Evolutionary conservation across 2,797 vertebrate genomes (phyloP).

Genomic region (Peromyscus aztecus): DNA sequence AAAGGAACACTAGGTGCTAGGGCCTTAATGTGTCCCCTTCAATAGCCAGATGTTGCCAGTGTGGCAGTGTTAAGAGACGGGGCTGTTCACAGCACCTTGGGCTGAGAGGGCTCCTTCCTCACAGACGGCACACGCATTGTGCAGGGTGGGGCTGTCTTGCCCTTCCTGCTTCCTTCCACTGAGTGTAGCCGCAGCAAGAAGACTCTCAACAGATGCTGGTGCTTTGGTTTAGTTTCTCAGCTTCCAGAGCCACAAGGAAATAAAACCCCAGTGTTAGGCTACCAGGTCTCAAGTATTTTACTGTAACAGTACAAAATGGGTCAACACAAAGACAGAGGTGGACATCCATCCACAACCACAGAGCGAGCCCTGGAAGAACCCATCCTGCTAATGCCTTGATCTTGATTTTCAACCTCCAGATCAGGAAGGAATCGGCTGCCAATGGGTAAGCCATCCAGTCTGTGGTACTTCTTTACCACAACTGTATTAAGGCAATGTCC

Average conservation of each 20-base stretch:
- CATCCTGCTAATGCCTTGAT: background rate
- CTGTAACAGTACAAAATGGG: background rate
- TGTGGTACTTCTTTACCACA: background rate
- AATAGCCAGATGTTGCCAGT: background rate
- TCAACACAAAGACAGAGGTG: background rate
- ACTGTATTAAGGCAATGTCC: background rate
- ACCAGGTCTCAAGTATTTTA: background rate
- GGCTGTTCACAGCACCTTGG: too few species aligned
- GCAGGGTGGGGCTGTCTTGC: accelerated
- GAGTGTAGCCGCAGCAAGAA: background rate
- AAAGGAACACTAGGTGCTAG: background rate
- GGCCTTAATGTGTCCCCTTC: background rate
- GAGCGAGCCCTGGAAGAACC: background rate
- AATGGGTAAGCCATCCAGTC: background rate
- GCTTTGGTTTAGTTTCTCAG: background rate
- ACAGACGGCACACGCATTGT: too few species aligned
- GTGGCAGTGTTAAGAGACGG: background rate
- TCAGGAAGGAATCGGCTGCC: background rate
- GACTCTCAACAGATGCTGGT: background rate
- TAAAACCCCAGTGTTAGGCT: background rate
- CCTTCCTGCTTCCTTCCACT: background rate
- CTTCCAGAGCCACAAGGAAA: background rate
- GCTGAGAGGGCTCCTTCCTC: background rate
- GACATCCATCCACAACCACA: background rate
- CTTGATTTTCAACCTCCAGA: background rate